Evolutionary conservation across 2,888 invertebrate genomes (phyloP), one percentile per base, ranked within the genome.

Genomic region (Acronicta psi): DNA sequence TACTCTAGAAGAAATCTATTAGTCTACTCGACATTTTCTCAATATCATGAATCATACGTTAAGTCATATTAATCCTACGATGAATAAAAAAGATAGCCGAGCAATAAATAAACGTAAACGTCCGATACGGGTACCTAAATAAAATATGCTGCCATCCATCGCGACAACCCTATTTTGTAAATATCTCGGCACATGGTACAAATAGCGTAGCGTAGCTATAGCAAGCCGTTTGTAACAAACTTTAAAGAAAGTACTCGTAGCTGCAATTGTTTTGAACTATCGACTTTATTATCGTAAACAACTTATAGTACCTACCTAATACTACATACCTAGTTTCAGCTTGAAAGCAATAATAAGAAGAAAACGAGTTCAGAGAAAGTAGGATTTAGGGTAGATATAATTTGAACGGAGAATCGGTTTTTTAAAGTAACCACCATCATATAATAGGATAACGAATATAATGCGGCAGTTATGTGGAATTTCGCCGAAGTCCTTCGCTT

Each of bases 181-280:
- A 76, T 69, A 66, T 59, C 57, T 71, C 58, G 56, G 60, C 67
- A 54, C 51, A 50, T 59, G 54, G 45, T 71, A 44, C 41, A 36
- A 54, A 62, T 54, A 51, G 62, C 65, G 50, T 45, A 56, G 50
- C 43, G 43, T 47, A 44, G 58, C 69, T 56, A 72, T 77, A 64
- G 73, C 59, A 69, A 62, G 59, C 58, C 47, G 67, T 73, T 60
- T 75, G 69, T 69, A 64, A 66, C 57, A 40, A 75, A 77, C 70
- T 75, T 76, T 63, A 63, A 66, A 69, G 68, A 70, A 71, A 69
- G 44, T 70, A 44, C n/a, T n/a, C n/a, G n/a, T 56, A 59, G 60
- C 49, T 54, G 53, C 57, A 62, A 52, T 62, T 73, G 64, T 57
- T 63, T 18, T 29, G 44, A 66, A 65, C 38, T 43, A 63, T 45